A percentile compares a stretch with the other conserved stretches of the same genome.
Conservation (phyloP, 30 jellyfish, hydroid and myxozoan genomes). For the Chironex yamaguchii region DNA sequence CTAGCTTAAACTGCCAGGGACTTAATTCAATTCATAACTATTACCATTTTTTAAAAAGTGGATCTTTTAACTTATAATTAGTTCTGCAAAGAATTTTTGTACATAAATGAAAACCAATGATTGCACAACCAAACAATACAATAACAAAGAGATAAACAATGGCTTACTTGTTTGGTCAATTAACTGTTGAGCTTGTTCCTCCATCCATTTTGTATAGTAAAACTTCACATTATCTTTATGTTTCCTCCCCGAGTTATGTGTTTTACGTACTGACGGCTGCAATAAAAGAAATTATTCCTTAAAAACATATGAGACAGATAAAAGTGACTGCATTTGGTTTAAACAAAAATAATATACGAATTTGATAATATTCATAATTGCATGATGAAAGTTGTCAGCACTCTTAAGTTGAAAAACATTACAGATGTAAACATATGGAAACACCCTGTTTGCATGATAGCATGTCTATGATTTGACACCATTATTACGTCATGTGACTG, state of each 20-base stretch:
- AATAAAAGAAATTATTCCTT: neutral
- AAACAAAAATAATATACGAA: neutral
- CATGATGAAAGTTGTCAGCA: neutral
- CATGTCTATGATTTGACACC: no score
- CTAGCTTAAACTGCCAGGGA: no score
- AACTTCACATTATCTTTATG: constrained; percentile 98
- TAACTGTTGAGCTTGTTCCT: constrained; percentile 99
- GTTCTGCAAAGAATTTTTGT: no score
- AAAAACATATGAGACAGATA: neutral
- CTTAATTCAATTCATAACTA: no score
- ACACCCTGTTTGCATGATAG: no score
- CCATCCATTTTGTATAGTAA: constrained; percentile 99
- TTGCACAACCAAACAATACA: neutral
- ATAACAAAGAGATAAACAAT: no score
- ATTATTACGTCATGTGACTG: no score
- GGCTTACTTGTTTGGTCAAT: constrained; percentile 97
- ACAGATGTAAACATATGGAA: no score
- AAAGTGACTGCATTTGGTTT: neutral
- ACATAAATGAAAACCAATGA: no score
- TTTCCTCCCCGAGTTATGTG: constrained; percentile 99
- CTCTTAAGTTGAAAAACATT: no score
- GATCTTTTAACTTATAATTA: no score
- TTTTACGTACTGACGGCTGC: constrained; percentile 99
- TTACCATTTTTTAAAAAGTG: no score
- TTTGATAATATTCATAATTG: neutral